Evolutionary conservation across 1,140 invertebrate species (phyloP), one percentile per base, ranked within the genome.

Genomic region (Zeugodacus cucurbitae): DNA sequence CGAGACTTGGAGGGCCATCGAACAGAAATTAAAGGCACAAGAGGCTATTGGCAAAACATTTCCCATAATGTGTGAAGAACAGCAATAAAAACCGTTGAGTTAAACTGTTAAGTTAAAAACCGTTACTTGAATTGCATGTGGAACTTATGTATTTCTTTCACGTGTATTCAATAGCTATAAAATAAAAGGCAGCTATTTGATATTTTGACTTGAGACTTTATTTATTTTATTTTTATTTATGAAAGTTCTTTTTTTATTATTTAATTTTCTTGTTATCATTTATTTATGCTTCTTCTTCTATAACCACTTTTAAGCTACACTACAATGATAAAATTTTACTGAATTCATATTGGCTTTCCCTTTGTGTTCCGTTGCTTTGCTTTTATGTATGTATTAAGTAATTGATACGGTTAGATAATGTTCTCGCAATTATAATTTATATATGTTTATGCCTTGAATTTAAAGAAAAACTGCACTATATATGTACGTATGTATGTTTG

Each of bases 1-100:
- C 62, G 89, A 93, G 78, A 90, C 95, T 11, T 96, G 96, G 96
- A 90, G 89, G 3, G 92, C 94, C 88, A 95, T 96, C 37, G 89
- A 88, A 14, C n/a, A 86, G 14, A 90, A 90, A 48, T 88, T 93
- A 14, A 32, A 64, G 44, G 82, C 88, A 4, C 48, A 70, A 2
- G 32, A 89, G 34, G 89, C 89, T 1, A 88, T 93, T 59, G 92
- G 92, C 3, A 32, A 87, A 2, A 32, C n/a, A 29, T 93, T 93
- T 67, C 90, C 91, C 1, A 29, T 86, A 3, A 29, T 86, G 8
- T 26, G 17, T 82, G 8, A 54, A 26, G 26, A 82, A 82, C 1
- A 74, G 41, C 37, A 64, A 64, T 11, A 58, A 20, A 32, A 86
- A 86, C 14, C 20, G 26, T 14, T 32, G n/a, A n/a, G n/a, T n/a